Evolutionary conservation across 2,888 invertebrate species (phyloP), one percentile per base, ranked within the genome.

Genomic region (Ophraella communa): DNA sequence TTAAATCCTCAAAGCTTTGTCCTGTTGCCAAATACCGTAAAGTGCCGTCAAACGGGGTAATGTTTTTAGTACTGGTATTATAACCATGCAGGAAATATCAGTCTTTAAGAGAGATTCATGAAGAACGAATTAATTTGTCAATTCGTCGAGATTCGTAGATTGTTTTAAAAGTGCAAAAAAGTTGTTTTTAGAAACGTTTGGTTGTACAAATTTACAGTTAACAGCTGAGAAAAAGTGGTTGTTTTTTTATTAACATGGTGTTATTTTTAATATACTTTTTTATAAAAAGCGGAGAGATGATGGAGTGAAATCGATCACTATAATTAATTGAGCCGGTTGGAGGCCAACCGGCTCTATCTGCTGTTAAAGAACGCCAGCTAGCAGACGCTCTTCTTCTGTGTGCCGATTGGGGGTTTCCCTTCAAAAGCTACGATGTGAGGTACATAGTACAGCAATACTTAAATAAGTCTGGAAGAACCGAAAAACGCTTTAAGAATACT

Each of bases 301-400:
- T 53, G 61, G 17, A 61, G 61, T 53, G 27, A 44, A 53, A 53
- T 61, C 1, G 11, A 54, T 0, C 61, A 61, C 44, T 20, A 17
- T 57, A 21, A 33, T 53, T 47, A 51, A 62, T 56, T 51, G 56
- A 51, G 56, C 56, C 45, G 35, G 62, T 65, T 61, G 52, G 33
- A 65, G 60, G 54, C 64, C 59, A 64, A 59, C 20, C 54, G 30
- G n/a, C n/a, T n/a, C n/a, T n/a, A n/a, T n/a, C n/a, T n/a, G n/a
- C n/a, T n/a, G n/a, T n/a, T n/a, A n/a, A n/a, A n/a, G n/a, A n/a
- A n/a, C n/a, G n/a, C n/a, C n/a, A n/a, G n/a, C n/a, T n/a, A n/a
- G n/a, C n/a, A n/a, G n/a, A n/a, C n/a, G 53, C 60, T 52, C 42
- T 51, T 44, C 52, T 52, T 18, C 51, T 52, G 42, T 27, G 60